Evolutionary conservation across 2,888 invertebrate genomes (phyloP).

Genomic region (Leistus spinibarbis): DNA sequence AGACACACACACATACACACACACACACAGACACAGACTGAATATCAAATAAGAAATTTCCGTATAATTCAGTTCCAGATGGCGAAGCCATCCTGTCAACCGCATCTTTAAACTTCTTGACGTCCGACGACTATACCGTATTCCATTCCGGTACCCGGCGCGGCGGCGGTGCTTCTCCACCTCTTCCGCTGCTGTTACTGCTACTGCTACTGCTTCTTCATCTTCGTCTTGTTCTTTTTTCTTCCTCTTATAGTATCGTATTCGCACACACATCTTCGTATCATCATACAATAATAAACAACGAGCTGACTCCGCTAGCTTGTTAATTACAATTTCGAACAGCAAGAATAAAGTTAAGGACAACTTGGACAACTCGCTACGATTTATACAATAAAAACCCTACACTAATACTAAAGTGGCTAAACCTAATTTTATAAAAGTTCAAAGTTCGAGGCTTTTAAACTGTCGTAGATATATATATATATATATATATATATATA

Average conservation of each 20-base stretch:
- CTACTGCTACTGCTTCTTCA: not conserved
- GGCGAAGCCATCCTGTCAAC: slow-evolving; percentile 53
- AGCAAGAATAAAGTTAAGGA: too few species aligned
- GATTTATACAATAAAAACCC: too few species aligned
- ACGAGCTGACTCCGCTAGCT: too few species aligned
- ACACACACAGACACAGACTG: slow-evolving; percentile 49
- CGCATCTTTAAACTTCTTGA: slow-evolving; percentile 48
- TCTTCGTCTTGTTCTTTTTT: not conserved
- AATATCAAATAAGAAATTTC: slow-evolving; percentile 55
- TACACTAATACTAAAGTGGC: too few species aligned
- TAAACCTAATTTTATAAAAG: too few species aligned
- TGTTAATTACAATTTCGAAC: too few species aligned
- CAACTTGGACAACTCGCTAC: too few species aligned
- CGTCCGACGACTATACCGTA: slow-evolving; percentile 23
- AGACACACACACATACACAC: not conserved
- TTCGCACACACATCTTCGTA: not conserved
- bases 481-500: too few species aligned
- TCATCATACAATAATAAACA: too few species aligned
- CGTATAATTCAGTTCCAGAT: slow-evolving; percentile 54
- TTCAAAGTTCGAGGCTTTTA: too few species aligned
- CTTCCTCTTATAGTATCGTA: not conserved
- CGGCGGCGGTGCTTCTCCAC: not conserved
- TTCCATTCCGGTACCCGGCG: not conserved
- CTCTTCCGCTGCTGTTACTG: not conserved
- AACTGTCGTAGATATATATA: too few species aligned